Base-by-base conservation (phyloP, 2,113 vertebrate species). In the Triplophysa tibetana region DNA sequence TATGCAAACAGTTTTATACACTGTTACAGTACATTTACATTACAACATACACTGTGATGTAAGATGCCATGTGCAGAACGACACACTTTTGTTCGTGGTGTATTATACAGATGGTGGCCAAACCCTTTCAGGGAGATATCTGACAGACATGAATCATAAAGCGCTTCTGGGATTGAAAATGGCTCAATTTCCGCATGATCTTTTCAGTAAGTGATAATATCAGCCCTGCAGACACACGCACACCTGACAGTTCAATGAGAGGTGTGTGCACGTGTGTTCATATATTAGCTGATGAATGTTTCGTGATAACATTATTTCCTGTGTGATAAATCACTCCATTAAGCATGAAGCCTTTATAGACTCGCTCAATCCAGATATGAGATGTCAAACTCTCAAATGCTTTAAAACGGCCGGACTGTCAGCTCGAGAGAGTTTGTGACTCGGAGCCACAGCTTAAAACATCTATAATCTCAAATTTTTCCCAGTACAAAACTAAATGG, bases 111-210 rank as follows among this genome's bases (percentile, higher is more conserved):
- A 58, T 63, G n/a, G 33, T 75, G 43, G n/a, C 72, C 56, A 62
- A 19, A 63, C 45, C 29, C 58, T 60, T 60, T 73, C n/a, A 43
- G 58, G 26, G 41, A 33, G 54, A 76, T 21, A 75, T 13, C 41
- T 75, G 58, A 75, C 72, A 62, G 58, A 41, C 74, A 65, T 64
- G 50, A 64, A 76, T 76, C 74, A 76, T 21, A 50, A 29, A 79
- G 61, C 16, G 77, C 78, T 79, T 17, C 58, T 38, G 78, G 67
- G 77, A 61, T 62, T 61, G 60, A 67, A 24, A 70, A 78, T 61
- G 66, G 54, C 77, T 78, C 66, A 48, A 70, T 79, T 79, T 79
- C 68, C 78, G 63, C 68, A 52, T 70, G 56, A 79, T 79, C 67
- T 50, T 63, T 76, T 76, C 74, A 76, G 45, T 24, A 23, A 19